These are phyloP conservation scores for Apoderus coryli DNA, from an alignment of 2,888 invertebrate genomes.

Conservation along the genomic window DNA sequence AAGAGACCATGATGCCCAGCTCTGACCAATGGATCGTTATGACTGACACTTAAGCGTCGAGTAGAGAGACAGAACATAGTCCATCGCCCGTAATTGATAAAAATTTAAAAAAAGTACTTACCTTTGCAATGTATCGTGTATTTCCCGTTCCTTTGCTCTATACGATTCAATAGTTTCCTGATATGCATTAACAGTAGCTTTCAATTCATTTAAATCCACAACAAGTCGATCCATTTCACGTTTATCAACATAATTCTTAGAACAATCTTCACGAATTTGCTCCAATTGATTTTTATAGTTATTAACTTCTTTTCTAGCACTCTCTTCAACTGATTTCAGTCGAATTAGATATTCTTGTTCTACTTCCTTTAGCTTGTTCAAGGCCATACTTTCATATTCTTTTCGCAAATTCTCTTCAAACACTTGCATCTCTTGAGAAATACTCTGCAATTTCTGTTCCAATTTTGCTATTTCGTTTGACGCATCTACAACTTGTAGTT, in stretches of 20 bases:
- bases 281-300: slow-evolving; percentile 23
- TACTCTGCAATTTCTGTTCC: slow-evolving; percentile 18
- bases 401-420: slow-evolving; percentile 17
- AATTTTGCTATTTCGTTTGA: slow-evolving; percentile 20
- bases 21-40: too few relatives aligned
- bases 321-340: slow-evolving; percentile 20
- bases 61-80: too few relatives aligned
- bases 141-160: slow-evolving; percentile 22
- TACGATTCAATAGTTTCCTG: slow-evolving; percentile 30
- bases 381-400: slow-evolving; percentile 17
- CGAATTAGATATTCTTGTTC: slow-evolving; percentile 22
- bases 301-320: slow-evolving; percentile 18
- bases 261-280: slow-evolving; percentile 35
- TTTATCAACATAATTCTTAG: slow-evolving; percentile 41
- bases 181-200: slow-evolving; percentile 31
- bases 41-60: too few relatives aligned
- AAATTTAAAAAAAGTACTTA: too few relatives aligned
- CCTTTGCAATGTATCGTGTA: slow-evolving; percentile 26
- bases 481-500: slow-evolving; percentile 16
- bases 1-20: too few relatives aligned
- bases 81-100: too few relatives aligned
- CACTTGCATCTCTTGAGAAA: slow-evolving; percentile 17
- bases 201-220: slow-evolving; percentile 32
- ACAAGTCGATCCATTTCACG: slow-evolving; percentile 38
- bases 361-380: slow-evolving; percentile 19